Evolutionary conservation across 37 sponge, comb jelly and placozoan species (phyloP).

Genomic region (Theonella swinhoei): DNA sequence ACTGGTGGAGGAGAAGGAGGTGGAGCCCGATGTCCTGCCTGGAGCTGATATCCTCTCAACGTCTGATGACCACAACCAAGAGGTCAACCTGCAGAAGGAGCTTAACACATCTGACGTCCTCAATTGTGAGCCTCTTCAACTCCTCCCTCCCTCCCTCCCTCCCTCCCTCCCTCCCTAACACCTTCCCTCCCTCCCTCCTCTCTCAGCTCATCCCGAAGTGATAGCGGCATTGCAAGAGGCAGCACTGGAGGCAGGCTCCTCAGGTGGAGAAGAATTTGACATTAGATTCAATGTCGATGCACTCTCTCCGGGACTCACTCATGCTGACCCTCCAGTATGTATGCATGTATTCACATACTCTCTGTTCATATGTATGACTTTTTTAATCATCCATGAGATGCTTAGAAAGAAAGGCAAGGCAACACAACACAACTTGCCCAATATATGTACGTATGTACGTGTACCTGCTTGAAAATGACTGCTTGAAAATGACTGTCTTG

Average conservation of each 20-base stretch:
- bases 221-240: conserved; percentile 29
- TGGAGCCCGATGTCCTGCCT: conserved; percentile 14
- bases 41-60: not conserved
- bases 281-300: conserved; percentile 81
- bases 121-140: not conserved
- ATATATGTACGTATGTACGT: not conserved
- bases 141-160: too few relatives aligned
- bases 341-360: not conserved
- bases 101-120: not conserved
- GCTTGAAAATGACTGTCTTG: too few relatives aligned
- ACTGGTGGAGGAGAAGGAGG: conserved; percentile 38
- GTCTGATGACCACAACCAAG: not conserved
- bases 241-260: conserved; percentile 39
- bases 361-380: not conserved
- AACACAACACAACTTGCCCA: conserved; percentile 26
- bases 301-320: conserved; percentile 64
- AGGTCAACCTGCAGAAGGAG: not conserved
- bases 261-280: conserved; percentile 52
- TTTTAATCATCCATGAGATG: too few relatives aligned
- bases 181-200: too few relatives aligned
- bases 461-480: too few relatives aligned
- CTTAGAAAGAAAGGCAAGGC: too few relatives aligned
- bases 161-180: too few relatives aligned
- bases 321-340: conserved; percentile 52
- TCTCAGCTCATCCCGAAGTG: conserved; percentile 48